These are phyloP conservation scores for Choristoneura fumiferana DNA, from an alignment of 1,140 invertebrate species.

Conservation along the genomic window DNA sequence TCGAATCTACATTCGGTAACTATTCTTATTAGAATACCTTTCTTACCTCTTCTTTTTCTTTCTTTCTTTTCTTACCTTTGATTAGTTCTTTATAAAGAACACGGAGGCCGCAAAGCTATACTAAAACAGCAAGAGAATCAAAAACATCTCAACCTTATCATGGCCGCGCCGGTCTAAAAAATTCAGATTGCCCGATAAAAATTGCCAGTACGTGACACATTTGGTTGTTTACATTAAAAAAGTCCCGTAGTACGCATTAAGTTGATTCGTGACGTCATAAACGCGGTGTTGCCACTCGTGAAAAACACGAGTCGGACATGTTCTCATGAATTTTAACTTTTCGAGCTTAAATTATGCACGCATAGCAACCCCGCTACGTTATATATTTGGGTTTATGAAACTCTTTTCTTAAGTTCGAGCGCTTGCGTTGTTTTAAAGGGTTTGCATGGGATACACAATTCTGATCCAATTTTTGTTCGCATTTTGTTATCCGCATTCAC, in stretches of 20 bases:
- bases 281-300: slow-evolving; percentile 45
- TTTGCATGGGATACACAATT: no score
- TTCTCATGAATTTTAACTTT: slow-evolving; percentile 64
- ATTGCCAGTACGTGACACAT: not conserved
- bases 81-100: no score
- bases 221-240: slow-evolving; percentile 33
- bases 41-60: no score
- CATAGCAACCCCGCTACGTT: slow-evolving; percentile 27
- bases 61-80: no score
- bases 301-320: slow-evolving; percentile 47
- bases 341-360: slow-evolving; percentile 39
- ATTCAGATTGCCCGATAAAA: not conserved
- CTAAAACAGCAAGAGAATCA: no score
- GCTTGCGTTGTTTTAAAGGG: not conserved
- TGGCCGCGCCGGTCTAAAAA: not conserved
- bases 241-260: slow-evolving; percentile 44
- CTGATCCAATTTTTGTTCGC: no score
- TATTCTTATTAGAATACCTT: no score
- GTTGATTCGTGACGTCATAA: slow-evolving; percentile 63
- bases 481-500: no score
- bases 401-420: slow-evolving; percentile 5
- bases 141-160: no score
- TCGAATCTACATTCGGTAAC: no score
- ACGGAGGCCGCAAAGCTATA: no score
- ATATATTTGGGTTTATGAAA: slow-evolving; percentile 16